Evolutionary conservation across 2,797 vertebrate genomes (phyloP).

Genomic region (Leuciscus waleckii): DNA sequence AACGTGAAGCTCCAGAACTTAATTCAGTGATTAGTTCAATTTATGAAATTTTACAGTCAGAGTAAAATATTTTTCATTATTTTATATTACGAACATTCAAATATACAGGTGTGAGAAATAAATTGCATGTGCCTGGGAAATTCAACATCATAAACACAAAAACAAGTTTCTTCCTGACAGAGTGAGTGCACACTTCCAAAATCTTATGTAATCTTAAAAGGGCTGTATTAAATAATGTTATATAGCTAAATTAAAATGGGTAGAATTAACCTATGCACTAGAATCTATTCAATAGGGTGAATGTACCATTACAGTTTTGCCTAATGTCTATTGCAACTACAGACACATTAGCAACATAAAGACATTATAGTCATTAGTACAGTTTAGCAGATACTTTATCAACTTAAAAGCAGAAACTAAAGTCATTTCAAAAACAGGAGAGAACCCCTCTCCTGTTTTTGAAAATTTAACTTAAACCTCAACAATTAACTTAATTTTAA

Average conservation of each 20-base stretch:
- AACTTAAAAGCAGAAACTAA: not conserved
- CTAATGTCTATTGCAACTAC: not conserved
- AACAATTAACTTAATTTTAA: not conserved
- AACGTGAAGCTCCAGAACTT: not conserved
- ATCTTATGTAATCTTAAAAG: conserved; percentile 2
- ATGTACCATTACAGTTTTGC: not conserved
- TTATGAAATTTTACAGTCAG: not conserved
- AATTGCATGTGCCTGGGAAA: not conserved
- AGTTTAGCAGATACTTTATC: not conserved
- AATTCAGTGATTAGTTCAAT: not conserved
- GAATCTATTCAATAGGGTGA: not conserved
- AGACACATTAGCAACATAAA: not conserved
- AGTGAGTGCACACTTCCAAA: not conserved
- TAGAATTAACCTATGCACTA: not conserved
- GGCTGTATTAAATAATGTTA: not conserved
- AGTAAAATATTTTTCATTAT: not conserved
- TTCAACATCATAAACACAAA: not conserved
- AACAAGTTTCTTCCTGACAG: not conserved
- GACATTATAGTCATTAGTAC: not conserved
- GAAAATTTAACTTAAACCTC: too few species aligned
- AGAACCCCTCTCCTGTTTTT: not conserved
- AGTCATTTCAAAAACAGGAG: not conserved
- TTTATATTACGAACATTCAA: not conserved
- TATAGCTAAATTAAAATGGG: not conserved
- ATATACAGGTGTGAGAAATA: not conserved